phyloP scores from a whole-genome alignment of 2,888 invertebrate species.

The Scaeva pyrastri region DNA sequence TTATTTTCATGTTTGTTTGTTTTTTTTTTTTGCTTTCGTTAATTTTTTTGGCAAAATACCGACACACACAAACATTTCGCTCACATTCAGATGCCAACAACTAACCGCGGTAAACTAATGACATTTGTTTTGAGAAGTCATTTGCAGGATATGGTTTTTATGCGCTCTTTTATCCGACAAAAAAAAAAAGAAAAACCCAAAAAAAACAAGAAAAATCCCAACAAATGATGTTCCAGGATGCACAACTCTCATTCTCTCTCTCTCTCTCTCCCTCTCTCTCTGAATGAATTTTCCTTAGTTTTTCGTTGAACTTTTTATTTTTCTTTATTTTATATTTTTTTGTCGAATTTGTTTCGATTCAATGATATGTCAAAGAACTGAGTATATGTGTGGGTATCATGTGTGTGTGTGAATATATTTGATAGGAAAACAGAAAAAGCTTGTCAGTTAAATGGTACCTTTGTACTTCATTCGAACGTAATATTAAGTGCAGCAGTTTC shows the following conservation, averaged over 20 bases:
- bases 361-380: conserved; percentile 45
- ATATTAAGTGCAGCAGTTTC: conserved; percentile 63
- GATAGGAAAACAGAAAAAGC: conserved; percentile 24
- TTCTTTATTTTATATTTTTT: conserved; percentile 10
- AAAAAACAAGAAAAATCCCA: conserved; percentile 32
- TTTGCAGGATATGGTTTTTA: conserved; percentile 64
- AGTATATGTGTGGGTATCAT: conserved; percentile 24
- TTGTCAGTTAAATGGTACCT: conserved; percentile 32
- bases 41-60: conserved; percentile 2
- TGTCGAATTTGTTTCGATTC: conserved; percentile 24
- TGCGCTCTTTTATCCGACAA: background rate
- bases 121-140: conserved; percentile 73
- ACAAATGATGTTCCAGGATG: conserved; percentile 66
- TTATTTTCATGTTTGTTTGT: background rate
- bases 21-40: too few relatives aligned
- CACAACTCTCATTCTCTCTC: too few relatives aligned
- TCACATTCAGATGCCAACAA: conserved; percentile 12
- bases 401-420: conserved; percentile 28
- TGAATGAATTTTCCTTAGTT: conserved; percentile 59
- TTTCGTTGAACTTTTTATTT: conserved; percentile 35
- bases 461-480: conserved; percentile 17
- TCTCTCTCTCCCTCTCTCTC: too few relatives aligned
- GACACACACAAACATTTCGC: background rate
- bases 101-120: conserved; percentile 63
- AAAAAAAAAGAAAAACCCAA: conserved; percentile 7